A percentile compares a stretch with the other conserved stretches of the same genome.
phyloP scores from a whole-genome alignment of 2,113 vertebrate species.

The Apodemus sylvaticus region DNA sequence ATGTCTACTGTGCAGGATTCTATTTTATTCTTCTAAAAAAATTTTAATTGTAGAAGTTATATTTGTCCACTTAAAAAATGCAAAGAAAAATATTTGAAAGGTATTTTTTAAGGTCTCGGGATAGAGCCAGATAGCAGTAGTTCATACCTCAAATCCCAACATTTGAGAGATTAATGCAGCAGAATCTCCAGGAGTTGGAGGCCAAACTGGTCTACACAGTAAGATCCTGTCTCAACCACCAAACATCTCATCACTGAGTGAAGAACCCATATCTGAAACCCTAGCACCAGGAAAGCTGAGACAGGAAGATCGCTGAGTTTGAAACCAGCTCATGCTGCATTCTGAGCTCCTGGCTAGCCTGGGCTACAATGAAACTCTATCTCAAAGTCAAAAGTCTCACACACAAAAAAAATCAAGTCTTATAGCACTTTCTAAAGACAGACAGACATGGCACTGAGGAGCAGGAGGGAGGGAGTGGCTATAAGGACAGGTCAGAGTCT shows the following conservation, averaged over 20 bases:
- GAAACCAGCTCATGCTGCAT: neutral
- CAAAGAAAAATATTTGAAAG: conserved; percentile 40
- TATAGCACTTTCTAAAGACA: neutral
- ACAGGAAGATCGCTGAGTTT: neutral
- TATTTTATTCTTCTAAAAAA: conserved; percentile 19
- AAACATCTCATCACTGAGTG: neutral
- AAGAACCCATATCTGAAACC: neutral
- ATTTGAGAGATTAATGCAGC: neutral
- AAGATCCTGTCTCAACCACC: neutral
- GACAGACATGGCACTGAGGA: neutral
- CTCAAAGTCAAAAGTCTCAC: neutral
- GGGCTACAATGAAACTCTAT: neutral
- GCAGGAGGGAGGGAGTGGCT: neutral
- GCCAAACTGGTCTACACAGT: neutral
- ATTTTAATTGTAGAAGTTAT: conserved; percentile 48
- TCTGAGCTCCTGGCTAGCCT: neutral
- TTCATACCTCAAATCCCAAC: neutral
- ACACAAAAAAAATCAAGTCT: neutral
- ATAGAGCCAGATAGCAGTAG: neutral
- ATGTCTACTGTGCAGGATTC: neutral
- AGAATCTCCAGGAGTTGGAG: neutral
- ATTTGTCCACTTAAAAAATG: conserved; percentile 19
- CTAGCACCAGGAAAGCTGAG: neutral
- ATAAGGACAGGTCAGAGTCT: neutral
- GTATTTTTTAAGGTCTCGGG: neutral